A percentile compares a stretch with the other conserved stretches of the same genome.
Evolutionary conservation across 2,888 invertebrate genomes (phyloP).

Genomic region (Colostygia pectinataria): DNA sequence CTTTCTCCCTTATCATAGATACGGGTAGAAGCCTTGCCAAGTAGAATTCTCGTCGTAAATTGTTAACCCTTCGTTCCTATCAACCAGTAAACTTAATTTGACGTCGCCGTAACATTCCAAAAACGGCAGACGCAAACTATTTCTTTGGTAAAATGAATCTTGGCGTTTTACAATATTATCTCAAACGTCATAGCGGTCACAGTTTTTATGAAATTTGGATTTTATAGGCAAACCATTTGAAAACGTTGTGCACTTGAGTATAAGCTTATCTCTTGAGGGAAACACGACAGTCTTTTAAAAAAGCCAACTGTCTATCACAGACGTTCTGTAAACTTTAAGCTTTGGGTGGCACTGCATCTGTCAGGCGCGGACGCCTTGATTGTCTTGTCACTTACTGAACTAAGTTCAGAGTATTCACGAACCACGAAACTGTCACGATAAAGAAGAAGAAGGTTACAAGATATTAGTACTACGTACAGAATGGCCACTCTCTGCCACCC

Average conservation of each 20-base stretch:
- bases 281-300: not conserved
- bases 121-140: too few relatives aligned
- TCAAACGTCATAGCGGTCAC: not conserved
- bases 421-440: too few relatives aligned
- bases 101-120: too few relatives aligned
- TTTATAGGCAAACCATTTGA: conserved; percentile 10
- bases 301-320: conserved; percentile 1
- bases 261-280: not conserved
- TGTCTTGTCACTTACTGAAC: too few relatives aligned
- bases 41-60: not conserved
- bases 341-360: too few relatives aligned
- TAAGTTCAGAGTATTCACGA: too few relatives aligned
- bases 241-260: conserved; percentile 4
- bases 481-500: too few relatives aligned
- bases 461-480: too few relatives aligned
- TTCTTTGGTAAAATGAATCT: too few relatives aligned
- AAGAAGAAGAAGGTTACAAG: too few relatives aligned
- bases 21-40: conserved; percentile 1
- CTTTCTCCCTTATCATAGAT: conserved; percentile 4
- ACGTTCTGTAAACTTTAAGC: not conserved
- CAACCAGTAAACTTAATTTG: not conserved
- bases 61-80: not conserved
- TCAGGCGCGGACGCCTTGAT: too few relatives aligned
- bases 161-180: too few relatives aligned
- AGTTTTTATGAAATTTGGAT: not conserved